Percentiles rank a stretch among this genome's conserved stretches.
Evolutionary conservation across 2,888 invertebrate species (phyloP).

Genomic region (Aleiodes alternator): DNA sequence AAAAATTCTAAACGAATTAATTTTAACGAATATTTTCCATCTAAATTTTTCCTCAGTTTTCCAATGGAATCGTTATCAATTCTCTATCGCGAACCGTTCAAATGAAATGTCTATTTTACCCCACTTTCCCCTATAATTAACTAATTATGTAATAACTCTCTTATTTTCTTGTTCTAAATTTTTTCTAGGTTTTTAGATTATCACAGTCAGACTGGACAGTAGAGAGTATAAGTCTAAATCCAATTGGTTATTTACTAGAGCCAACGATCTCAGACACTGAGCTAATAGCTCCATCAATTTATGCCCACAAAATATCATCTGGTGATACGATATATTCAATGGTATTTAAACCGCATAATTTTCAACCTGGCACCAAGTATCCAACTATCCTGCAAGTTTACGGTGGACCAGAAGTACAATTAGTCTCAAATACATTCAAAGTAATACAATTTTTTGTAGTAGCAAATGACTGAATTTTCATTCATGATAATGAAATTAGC

Average conservation of each 20-base stretch:
- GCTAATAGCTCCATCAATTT: constrained; percentile 84
- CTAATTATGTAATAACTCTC: too few species aligned
- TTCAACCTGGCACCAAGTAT: constrained; percentile 82
- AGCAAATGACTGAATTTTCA: too few species aligned
- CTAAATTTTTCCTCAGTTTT: too few species aligned
- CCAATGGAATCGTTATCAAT: too few species aligned
- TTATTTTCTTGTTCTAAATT: too few species aligned
- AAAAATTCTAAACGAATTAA: too few species aligned
- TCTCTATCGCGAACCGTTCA: too few species aligned
- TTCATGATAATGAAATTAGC: too few species aligned
- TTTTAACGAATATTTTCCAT: too few species aligned
- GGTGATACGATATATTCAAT: constrained; percentile 89
- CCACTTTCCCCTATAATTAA: too few species aligned
- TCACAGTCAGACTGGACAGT: constrained; percentile 82
- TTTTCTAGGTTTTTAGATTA: constrained; percentile 80
- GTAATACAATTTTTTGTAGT: constrained; percentile 73
- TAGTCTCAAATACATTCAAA: constrained; percentile 96
- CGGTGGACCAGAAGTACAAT: constrained; percentile 98
- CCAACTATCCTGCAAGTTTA: constrained; percentile 98
- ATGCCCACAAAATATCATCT: constrained; percentile 82
- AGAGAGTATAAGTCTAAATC: constrained; percentile 82
- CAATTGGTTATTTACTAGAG: constrained; percentile 84
- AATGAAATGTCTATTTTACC: too few species aligned
- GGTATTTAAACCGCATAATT: constrained; percentile 90
- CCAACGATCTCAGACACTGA: constrained; percentile 79